Conservation (phyloP, 2,113 vertebrate species). For the Maccullochella peelii region DNA sequence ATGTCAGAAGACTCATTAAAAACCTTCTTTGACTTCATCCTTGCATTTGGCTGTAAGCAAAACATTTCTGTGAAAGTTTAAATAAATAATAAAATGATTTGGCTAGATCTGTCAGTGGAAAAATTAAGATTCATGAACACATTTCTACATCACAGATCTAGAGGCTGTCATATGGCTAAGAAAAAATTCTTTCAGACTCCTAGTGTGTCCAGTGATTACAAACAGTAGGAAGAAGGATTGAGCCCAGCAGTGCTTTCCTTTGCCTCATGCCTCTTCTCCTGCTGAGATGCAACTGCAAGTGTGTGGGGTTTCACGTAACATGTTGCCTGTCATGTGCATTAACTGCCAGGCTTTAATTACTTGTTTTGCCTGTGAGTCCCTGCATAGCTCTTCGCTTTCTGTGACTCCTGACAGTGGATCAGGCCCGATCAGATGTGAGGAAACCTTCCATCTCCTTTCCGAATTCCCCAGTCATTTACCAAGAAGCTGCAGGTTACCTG, state of each 20-base stretch:
- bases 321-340: conserved; percentile 53
- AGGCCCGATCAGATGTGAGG: conserved; percentile 20
- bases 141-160: conserved; percentile 48
- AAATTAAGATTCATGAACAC: conserved; percentile 53
- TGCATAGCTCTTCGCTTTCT: conserved; percentile 6
- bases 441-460: conserved; percentile 32
- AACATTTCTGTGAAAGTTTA: conserved; percentile 41
- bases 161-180: conserved; percentile 59
- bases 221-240: conserved; percentile 51
- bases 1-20: conserved; percentile 42
- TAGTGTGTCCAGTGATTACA: conserved; percentile 62
- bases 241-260: conserved; percentile 38
- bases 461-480: conserved; percentile 40
- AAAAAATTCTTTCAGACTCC: conserved; percentile 45
- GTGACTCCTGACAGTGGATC: conserved; percentile 27
- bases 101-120: conserved; percentile 21
- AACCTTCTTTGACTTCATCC: conserved; percentile 5
- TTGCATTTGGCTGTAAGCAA: conserved; percentile 37
- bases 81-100: conserved; percentile 44
- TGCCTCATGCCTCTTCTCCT: conserved; percentile 39
- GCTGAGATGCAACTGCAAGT: conserved; percentile 53
- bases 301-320: conserved; percentile 35
- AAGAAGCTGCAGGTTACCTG: conserved; percentile 56
- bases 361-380: conserved; percentile 55
- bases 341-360: conserved; percentile 62